Percentiles rank a stretch among this genome's conserved stretches.
phyloP scores from a whole-genome alignment of 2,797 vertebrate genomes.

The Pipistrellus pygmaeus region DNA sequence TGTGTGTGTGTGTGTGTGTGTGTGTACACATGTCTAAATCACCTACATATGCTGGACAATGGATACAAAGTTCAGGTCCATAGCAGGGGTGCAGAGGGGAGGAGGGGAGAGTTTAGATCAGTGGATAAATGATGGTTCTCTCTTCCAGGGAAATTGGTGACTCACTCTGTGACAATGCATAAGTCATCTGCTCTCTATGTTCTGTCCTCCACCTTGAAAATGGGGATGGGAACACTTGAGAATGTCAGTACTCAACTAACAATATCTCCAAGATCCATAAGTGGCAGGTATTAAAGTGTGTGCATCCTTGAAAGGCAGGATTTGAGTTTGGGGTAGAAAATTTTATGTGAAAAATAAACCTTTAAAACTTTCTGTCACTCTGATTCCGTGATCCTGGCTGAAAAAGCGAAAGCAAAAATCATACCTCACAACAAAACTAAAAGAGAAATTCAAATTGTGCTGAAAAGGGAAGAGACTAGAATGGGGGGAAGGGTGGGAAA shows the following conservation, averaged over 20 bases:
- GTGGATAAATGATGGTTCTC: conserved; percentile 20
- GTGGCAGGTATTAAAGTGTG: not conserved
- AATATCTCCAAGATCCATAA: not conserved
- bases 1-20: not conserved
- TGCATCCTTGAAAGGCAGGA: not conserved
- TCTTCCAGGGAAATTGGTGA: conserved; percentile 65
- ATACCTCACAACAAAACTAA: not conserved
- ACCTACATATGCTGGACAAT: conserved; percentile 44
- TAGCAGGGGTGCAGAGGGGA: not conserved
- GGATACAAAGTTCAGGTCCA: conserved; percentile 21
- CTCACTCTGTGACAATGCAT: conserved; percentile 5
- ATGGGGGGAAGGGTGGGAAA: not conserved
- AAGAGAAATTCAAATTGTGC: conserved; percentile 19
- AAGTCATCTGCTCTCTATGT: conserved; percentile 1
- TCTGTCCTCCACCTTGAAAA: conserved; percentile 33
- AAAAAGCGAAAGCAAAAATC: conserved; percentile 65
- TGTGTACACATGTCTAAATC: not conserved
- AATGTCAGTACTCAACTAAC: not conserved
- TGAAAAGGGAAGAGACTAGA: not conserved
- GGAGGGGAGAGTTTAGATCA: not conserved
- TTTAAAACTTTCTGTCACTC: not conserved
- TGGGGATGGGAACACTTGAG: not conserved
- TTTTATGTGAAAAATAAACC: not conserved
- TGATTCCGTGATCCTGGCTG: not conserved
- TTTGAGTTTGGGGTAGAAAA: not conserved